Conservation (phyloP, 2,888 invertebrate genomes). For the Resseliella maxima region DNA sequence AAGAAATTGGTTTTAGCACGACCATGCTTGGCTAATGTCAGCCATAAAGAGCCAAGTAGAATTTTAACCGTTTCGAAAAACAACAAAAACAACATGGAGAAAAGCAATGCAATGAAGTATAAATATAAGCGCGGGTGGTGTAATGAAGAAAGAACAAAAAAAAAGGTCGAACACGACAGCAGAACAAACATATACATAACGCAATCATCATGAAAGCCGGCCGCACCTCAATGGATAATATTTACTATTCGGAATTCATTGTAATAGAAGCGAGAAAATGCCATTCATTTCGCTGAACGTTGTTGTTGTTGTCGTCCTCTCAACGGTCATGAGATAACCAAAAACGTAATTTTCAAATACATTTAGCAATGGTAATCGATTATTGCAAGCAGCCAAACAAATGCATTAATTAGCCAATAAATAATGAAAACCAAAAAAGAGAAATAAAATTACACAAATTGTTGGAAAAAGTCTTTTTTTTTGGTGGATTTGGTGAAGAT, state of each 20-base stretch:
- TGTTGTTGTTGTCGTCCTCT: not conserved
- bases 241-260: conserved; percentile 42
- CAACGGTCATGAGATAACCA: conserved; percentile 2
- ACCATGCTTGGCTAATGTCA: not conserved
- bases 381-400: not conserved
- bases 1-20: no score
- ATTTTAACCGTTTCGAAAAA: not conserved
- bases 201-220: conserved; percentile 53
- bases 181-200: conserved; percentile 47
- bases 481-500: no score
- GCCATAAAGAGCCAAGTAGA: not conserved
- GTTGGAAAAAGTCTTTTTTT: no score
- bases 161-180: conserved; percentile 18
- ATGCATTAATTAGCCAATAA: conserved; percentile 28
- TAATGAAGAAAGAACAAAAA: not conserved
- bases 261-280: conserved; percentile 3
- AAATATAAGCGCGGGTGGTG: not conserved
- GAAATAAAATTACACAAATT: no score
- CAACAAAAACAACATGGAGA: not conserved
- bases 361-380: conserved; percentile 38
- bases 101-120: not conserved
- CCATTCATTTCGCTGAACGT: not conserved
- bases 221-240: conserved; percentile 54
- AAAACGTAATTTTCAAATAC: not conserved
- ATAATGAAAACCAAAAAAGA: not conserved